Evolutionary conservation across 2,888 invertebrate genomes (phyloP).

Genomic region (Phlogophora meticulosa): DNA sequence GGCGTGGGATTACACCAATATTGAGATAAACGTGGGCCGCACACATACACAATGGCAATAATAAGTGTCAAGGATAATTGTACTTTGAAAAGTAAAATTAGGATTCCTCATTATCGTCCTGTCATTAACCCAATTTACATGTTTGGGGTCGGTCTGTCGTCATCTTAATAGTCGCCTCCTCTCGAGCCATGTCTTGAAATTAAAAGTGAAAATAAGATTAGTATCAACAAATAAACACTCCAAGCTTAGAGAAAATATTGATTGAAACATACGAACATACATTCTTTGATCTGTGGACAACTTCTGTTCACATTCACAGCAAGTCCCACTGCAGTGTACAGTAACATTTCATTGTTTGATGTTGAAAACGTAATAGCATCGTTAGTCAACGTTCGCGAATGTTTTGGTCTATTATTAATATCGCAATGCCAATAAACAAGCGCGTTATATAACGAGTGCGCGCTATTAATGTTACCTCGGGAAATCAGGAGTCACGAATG

Average conservation of each 20-base stretch:
- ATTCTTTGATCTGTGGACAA: constrained; percentile 3
- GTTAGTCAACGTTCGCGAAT: constrained; percentile 47
- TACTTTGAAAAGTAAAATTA: too few species aligned
- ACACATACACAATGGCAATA: neutral
- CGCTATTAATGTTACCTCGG: constrained; percentile 51
- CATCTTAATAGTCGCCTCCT: too few species aligned
- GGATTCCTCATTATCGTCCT: too few species aligned
- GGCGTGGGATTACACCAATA: neutral
- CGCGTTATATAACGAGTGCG: constrained; percentile 57
- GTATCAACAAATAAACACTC: too few species aligned
- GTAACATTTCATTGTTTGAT: constrained; percentile 33
- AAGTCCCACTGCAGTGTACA: neutral
- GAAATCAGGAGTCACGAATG: constrained; percentile 47
- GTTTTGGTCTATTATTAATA: constrained; percentile 55
- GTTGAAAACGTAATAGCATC: constrained; percentile 49
- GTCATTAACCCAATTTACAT: too few species aligned
- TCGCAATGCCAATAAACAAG: constrained; percentile 63
- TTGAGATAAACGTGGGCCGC: constrained; percentile 2
- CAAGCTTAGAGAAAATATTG: neutral
- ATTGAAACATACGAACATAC: neutral
- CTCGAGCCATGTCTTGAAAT: too few species aligned
- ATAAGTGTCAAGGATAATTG: too few species aligned
- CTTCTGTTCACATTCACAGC: constrained; percentile 4
- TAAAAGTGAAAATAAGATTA: constrained; percentile 14
- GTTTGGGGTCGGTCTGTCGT: too few species aligned